These are phyloP conservation scores for Dissostichus mawsoni DNA, from an alignment of 2,113 vertebrate genomes.

Conservation along the genomic window DNA sequence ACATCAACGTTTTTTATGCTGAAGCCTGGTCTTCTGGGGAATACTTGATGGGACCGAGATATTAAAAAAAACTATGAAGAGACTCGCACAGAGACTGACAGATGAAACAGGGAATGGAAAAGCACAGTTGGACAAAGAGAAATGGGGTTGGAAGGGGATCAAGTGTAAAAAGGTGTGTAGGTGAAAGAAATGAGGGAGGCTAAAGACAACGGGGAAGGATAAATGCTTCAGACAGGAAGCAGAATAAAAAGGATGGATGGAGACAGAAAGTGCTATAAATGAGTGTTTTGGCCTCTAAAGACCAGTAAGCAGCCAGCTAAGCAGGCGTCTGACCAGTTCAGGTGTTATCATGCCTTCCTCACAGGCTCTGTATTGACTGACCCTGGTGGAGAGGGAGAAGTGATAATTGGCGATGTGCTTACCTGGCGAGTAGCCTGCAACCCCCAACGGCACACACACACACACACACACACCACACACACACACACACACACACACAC, in stretches of 20 bases:
- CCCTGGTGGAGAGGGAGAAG: conserved; percentile 43
- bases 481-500: conserved; percentile 18
- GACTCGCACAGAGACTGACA: conserved; percentile 24
- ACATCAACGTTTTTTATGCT: conserved; percentile 34
- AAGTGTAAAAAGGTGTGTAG: conserved; percentile 48
- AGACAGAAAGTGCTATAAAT: conserved; percentile 46
- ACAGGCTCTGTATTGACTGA: conserved; percentile 58
- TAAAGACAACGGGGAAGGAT: conserved; percentile 61
- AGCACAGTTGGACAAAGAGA: conserved; percentile 59
- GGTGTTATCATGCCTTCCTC: conserved; percentile 64
- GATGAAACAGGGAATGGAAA: conserved; percentile 35
- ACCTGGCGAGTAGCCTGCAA: conserved; percentile 75
- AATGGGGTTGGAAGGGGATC: conserved; percentile 63
- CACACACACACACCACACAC: conserved; percentile 17
- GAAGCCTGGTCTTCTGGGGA: conserved; percentile 23
- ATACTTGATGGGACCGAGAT: conserved; percentile 18
- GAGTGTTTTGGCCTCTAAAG: conserved; percentile 63
- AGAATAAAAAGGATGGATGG: conserved; percentile 50
- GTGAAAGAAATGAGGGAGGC: conserved; percentile 31
- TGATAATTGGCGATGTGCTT: conserved; percentile 82
- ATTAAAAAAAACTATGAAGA: conserved; percentile 26
- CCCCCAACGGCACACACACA: conserved; percentile 59
- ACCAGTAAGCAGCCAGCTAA: conserved; percentile 64
- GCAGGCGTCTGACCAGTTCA: conserved; percentile 66
- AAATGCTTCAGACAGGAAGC: conserved; percentile 47